Percentiles rank a stretch among this genome's conserved stretches.
Conservation (phyloP, 2,113 vertebrate species). For the Hippocampus barbouri region DNA sequence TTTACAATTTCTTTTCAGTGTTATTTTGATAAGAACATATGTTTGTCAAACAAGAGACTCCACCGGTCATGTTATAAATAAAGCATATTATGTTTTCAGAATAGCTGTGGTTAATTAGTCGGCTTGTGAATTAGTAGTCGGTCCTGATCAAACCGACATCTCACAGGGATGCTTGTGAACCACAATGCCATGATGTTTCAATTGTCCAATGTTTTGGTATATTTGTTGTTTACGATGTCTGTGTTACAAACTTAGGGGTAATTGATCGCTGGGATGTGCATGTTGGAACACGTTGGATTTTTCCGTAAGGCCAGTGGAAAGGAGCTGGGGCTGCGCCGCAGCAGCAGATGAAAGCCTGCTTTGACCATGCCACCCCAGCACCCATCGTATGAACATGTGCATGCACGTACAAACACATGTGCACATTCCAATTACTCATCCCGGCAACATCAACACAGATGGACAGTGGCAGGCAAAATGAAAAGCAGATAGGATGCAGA, state of each 20-base stretch:
- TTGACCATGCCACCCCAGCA: conserved; percentile 45
- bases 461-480: conserved; percentile 9
- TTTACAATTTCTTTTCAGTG: conserved; percentile 32
- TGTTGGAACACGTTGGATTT: conserved; percentile 69
- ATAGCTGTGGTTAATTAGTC: conserved; percentile 66
- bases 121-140: conserved; percentile 58
- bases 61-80: conserved; percentile 56
- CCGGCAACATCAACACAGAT: conserved; percentile 24
- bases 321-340: conserved; percentile 49
- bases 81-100: conserved; percentile 62
- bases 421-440: conserved; percentile 28
- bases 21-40: conserved; percentile 28
- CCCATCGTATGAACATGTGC: conserved; percentile 27
- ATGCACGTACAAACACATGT: conserved; percentile 11
- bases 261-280: conserved; percentile 69
- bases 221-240: conserved; percentile 73
- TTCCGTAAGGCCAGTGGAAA: conserved; percentile 64
- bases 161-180: conserved; percentile 61
- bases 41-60: conserved; percentile 36
- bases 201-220: conserved; percentile 65
- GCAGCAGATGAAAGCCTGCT: conserved; percentile 64
- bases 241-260: conserved; percentile 65
- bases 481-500: conserved; percentile 14
- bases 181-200: conserved; percentile 64
- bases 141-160: conserved; percentile 62